phyloP scores from a whole-genome alignment of 2,113 vertebrate species.

The Dendrocopos noguchii region DNA sequence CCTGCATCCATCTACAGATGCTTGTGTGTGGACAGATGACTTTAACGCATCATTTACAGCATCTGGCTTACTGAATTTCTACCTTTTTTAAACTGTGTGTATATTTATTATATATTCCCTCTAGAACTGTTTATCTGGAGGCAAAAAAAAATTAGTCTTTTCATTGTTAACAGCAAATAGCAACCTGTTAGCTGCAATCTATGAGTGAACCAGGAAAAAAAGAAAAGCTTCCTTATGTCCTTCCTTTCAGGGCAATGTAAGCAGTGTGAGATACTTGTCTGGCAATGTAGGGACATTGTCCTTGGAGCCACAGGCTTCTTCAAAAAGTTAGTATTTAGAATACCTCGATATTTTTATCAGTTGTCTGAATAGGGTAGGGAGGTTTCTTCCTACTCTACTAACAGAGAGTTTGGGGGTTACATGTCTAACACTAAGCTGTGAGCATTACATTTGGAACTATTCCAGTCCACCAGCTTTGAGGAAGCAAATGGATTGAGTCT shows the following conservation, averaged over 20 bases:
- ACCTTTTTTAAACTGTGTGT: background rate
- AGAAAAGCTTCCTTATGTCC: background rate
- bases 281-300: background rate
- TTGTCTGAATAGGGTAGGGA: background rate
- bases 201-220: background rate
- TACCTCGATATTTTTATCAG: background rate
- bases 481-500: background rate
- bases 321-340: background rate
- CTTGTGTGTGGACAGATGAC: background rate
- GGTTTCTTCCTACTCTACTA: background rate
- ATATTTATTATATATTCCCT: background rate
- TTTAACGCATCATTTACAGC: background rate
- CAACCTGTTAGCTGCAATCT: background rate
- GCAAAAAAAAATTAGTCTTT: background rate
- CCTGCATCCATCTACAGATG: background rate
- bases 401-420: background rate
- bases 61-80: background rate
- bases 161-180: background rate
- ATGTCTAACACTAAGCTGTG: background rate
- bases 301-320: background rate
- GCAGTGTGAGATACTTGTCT: background rate
- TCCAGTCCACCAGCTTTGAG: background rate
- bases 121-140: background rate
- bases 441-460: background rate
- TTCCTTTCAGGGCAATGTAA: background rate